Evolutionary conservation across 2,797 vertebrate species (phyloP), one percentile per base, ranked within the genome.

Genomic region (Urocyon cinereoargenteus): DNA sequence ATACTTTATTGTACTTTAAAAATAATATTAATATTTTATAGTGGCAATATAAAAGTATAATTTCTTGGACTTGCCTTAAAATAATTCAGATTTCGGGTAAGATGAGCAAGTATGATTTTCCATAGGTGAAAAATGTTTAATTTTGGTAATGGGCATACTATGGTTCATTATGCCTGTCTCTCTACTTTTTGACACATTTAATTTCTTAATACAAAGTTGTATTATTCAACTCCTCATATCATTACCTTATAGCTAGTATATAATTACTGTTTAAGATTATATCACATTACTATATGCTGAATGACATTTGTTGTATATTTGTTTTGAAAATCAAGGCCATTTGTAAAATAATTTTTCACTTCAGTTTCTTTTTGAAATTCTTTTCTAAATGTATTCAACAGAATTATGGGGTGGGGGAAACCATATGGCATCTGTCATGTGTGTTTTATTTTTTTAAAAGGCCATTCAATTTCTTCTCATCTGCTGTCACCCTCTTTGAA

Each of bases 401-500:
- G 19, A 34, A 24, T 90, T 85, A 70, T 82, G n/a, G 19, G 24
- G 45, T 45, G 3, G 26, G 2, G 18, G 11, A 68, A 82, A 6
- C 72, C 94, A 92, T 90, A 95, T 92, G 95, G 79, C 53, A 86
- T 40, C 81, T 94, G 64, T 83, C 77, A 81, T 51, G 19, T 85
- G 36, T 91, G 12, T 62, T 91, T 51, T 85, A 53, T n/a, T 91
- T 92, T 97, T 87, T 68, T 86, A 2, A 79, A 95, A 95, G 51
- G 15, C 8, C 81, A 87, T 81, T 97, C 75, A 92, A 0, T 87
- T 94, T 89, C n/a, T 97, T 90, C 57, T 96, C 79, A 75, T 93
- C 79, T 96, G 36, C 70, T 95, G 57, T 90, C 87, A 97, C 34
- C 45, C 3, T 86, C n/a, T 84, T 96, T 96, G 92, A 90, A 93